Percentiles rank a stretch among this genome's conserved stretches.
Conservation (phyloP, 2,797 vertebrate genomes). For the Centroberyx gerrardi region DNA sequence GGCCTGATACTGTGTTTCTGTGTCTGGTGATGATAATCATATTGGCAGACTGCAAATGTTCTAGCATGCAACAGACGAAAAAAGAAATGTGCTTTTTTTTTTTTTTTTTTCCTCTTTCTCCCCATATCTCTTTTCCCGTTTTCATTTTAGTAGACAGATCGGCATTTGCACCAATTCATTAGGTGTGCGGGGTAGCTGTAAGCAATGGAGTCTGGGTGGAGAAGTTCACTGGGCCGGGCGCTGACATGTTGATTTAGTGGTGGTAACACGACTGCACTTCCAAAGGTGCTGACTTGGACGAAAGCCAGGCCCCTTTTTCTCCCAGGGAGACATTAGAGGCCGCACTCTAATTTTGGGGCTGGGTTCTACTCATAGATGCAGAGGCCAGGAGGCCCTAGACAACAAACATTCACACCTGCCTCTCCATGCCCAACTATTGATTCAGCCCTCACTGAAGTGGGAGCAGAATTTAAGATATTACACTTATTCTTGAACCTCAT, state of each 20-base stretch:
- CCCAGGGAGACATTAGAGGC: slow-evolving; percentile 80
- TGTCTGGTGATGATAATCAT: slow-evolving; percentile 12
- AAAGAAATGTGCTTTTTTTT: slow-evolving; percentile 16
- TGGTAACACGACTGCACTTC: slow-evolving; percentile 87
- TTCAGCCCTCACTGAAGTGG: slow-evolving; percentile 43
- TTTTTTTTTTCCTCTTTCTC: slow-evolving; percentile 5
- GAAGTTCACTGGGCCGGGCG: slow-evolving; percentile 83
- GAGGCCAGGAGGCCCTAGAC: slow-evolving; percentile 70
- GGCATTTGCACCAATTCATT: slow-evolving; percentile 81
- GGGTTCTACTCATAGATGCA: slow-evolving; percentile 67
- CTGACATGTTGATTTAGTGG: slow-evolving; percentile 90
- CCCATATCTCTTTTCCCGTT: slow-evolving; percentile 43
- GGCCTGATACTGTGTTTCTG: slow-evolving; percentile 4
- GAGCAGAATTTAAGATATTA: slow-evolving; percentile 29
- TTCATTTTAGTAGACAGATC: slow-evolving; percentile 68
- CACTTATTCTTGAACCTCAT: slow-evolving; percentile 26
- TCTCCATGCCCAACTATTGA: slow-evolving; percentile 63
- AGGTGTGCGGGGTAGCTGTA: slow-evolving; percentile 79
- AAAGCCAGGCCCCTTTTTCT: slow-evolving; percentile 85
- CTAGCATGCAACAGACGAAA: slow-evolving; percentile 23
- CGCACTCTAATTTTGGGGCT: slow-evolving; percentile 82
- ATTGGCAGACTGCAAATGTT: slow-evolving; percentile 22
- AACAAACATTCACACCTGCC: slow-evolving; percentile 83
- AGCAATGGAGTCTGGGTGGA: slow-evolving; percentile 81
- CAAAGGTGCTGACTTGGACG: slow-evolving; percentile 89